Evolutionary conservation across 1,140 invertebrate genomes (phyloP).

Genomic region (Hermetia illucens): DNA sequence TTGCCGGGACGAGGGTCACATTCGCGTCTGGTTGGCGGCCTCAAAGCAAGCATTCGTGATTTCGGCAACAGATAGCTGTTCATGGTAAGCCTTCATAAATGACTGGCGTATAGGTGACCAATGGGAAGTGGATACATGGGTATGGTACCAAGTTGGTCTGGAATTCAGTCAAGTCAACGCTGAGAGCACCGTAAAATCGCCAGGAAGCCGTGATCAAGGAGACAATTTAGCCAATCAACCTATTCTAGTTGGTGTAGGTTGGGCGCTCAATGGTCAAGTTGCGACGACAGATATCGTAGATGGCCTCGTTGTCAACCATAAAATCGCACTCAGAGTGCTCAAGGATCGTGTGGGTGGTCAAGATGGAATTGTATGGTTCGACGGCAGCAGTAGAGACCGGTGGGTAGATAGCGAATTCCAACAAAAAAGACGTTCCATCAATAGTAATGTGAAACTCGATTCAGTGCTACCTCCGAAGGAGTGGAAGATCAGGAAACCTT

Average conservation of each 20-base stretch:
- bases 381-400: constrained; percentile 64
- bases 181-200: constrained; percentile 72
- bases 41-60: constrained; percentile 79
- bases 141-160: constrained; percentile 70
- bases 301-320: constrained; percentile 70
- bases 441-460: constrained; percentile 65
- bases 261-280: constrained; percentile 71
- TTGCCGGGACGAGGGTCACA: constrained; percentile 72
- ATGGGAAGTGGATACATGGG: constrained; percentile 61
- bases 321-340: constrained; percentile 65
- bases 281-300: constrained; percentile 73
- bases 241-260: constrained; percentile 57
- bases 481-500: constrained; percentile 75
- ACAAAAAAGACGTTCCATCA: constrained; percentile 78
- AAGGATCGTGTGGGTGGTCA: constrained; percentile 60
- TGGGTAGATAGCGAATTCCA: constrained; percentile 75
- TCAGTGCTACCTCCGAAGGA: constrained; percentile 74
- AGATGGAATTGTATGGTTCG: constrained; percentile 66
- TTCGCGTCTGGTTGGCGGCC: constrained; percentile 71
- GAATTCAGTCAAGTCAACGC: too few relatives aligned
- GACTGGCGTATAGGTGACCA: constrained; percentile 69
- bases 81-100: constrained; percentile 67
- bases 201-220: constrained; percentile 69
- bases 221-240: constrained; percentile 65
- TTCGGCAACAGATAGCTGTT: constrained; percentile 57